Percentiles rank a stretch among this genome's conserved stretches.
These are phyloP conservation scores for Cephus runcator DNA, from an alignment of 2,888 invertebrate genomes.

Conservation along the genomic window DNA sequence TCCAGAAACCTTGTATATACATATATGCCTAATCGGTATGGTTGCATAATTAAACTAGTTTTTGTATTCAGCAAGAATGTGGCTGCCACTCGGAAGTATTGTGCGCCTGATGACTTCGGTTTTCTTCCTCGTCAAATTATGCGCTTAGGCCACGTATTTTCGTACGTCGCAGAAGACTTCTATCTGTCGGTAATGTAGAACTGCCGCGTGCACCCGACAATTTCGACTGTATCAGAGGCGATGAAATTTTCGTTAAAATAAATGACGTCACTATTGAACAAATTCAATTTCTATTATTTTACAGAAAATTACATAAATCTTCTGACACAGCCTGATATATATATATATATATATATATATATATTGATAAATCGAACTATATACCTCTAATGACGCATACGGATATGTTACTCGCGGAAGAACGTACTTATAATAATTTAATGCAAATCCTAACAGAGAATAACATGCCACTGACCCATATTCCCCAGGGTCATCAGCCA, in stretches of 20 bases:
- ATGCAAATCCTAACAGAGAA: slow-evolving; percentile 33
- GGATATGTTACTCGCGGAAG: neutral
- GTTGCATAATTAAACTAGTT: too few relatives aligned
- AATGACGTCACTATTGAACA: neutral
- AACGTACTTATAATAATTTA: neutral
- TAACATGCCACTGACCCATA: slow-evolving; percentile 42
- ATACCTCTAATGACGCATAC: neutral
- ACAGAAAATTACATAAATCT: neutral
- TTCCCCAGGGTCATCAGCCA: slow-evolving; percentile 29
- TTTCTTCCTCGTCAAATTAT: neutral
- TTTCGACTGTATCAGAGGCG: too few relatives aligned
- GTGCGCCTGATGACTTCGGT: too few relatives aligned
- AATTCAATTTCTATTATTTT: neutral
- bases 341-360: too few relatives aligned
- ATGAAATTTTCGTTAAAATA: neutral
- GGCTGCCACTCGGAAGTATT: too few relatives aligned
- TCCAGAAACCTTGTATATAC: too few relatives aligned
- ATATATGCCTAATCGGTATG: too few relatives aligned
- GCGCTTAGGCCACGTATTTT: neutral
- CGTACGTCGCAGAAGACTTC: neutral
- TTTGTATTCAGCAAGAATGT: too few relatives aligned
- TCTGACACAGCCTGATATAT: neutral
- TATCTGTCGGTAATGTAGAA: neutral
- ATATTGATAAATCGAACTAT: too few relatives aligned
- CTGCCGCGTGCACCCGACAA: neutral